A percentile compares a stretch with the other conserved stretches of the same genome.
These are phyloP conservation scores for Sciurus niger DNA, from an alignment of 2,113 vertebrate species.

Conservation along the genomic window DNA sequence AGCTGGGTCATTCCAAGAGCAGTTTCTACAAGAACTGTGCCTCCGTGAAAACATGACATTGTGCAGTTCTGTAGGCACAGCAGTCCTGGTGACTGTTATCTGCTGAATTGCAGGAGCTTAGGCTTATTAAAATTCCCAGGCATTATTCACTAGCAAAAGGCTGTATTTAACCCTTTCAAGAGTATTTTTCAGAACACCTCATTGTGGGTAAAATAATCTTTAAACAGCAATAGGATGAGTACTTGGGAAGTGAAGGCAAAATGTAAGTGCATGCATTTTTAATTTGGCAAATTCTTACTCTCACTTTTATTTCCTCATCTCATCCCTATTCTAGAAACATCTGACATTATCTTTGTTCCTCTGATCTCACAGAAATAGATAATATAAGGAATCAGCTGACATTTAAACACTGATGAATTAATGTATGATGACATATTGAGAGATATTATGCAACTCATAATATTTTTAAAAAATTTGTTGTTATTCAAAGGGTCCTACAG, in stretches of 20 bases:
- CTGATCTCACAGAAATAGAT: background rate
- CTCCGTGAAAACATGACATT: background rate
- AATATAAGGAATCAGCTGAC: background rate
- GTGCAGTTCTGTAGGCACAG: background rate
- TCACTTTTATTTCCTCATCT: background rate
- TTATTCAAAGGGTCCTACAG: background rate
- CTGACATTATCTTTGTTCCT: background rate
- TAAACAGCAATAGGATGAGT: background rate
- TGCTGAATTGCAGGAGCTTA: conserved; percentile 52
- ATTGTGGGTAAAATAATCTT: background rate
- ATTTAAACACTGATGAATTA: background rate
- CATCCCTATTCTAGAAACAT: background rate
- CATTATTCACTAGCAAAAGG: conserved; percentile 59
- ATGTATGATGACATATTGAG: background rate
- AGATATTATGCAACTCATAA: background rate
- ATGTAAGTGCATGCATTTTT: background rate
- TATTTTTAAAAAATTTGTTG: background rate
- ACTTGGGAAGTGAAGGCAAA: background rate
- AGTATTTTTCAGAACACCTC: conserved; percentile 8
- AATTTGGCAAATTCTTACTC: background rate
- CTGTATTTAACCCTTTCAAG: conserved; percentile 66
- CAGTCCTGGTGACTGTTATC: conserved; percentile 39
- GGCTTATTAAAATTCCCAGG: conserved; percentile 76
- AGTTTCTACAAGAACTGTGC: conserved; percentile 51
- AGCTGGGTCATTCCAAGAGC: conserved; percentile 19